phyloP scores from a whole-genome alignment of 2,113 vertebrate genomes.

The Macrotus californicus region DNA sequence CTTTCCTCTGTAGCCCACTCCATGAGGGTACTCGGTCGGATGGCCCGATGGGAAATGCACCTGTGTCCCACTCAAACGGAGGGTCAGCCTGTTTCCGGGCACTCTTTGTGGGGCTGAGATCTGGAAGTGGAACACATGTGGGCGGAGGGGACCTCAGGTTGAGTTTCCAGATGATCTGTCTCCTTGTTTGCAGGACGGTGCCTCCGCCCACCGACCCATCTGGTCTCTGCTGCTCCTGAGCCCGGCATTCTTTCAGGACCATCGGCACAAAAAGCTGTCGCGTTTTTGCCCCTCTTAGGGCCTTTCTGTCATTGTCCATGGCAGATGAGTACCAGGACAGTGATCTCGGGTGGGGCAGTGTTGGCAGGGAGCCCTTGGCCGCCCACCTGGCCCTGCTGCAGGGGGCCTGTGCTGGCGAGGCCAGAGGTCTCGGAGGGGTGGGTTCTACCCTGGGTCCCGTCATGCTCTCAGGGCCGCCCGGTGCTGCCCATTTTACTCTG shows the following conservation, averaged over 20 bases:
- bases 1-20: not conserved
- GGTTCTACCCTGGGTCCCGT: no score
- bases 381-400: accelerated
- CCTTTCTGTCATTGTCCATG: not conserved
- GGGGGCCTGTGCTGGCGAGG: not conserved
- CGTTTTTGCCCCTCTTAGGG: not conserved
- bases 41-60: accelerated
- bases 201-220: not conserved
- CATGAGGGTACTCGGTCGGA: not conserved
- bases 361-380: not conserved
- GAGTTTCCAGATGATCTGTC: not conserved
- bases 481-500: not conserved
- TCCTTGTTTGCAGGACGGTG: not conserved
- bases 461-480: not conserved
- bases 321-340: no score
- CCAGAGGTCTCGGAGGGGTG: accelerated
- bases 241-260: not conserved
- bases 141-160: not conserved
- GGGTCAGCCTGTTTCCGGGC: not conserved
- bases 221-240: not conserved
- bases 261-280: accelerated
- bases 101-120: not conserved
- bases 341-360: not conserved
- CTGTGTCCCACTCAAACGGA: not conserved
- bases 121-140: not conserved